A percentile compares a stretch with the other conserved stretches of the same genome.
Conservation (phyloP, 2,113 vertebrate genomes). For the Cyrtonyx montezumae region DNA sequence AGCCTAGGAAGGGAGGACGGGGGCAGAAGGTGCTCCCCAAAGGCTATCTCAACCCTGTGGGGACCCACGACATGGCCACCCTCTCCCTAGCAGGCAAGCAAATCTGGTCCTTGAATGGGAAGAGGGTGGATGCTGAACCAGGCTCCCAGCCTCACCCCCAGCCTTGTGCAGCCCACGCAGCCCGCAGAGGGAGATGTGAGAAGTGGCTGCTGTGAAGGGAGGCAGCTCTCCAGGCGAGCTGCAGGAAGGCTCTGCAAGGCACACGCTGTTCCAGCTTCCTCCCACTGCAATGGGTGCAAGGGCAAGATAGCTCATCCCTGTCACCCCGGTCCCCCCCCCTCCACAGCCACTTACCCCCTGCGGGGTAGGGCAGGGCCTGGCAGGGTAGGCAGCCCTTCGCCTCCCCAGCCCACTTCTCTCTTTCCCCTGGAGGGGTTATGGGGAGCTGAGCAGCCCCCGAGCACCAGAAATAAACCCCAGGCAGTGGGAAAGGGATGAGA, state of each 20-base stretch:
- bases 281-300: accelerated
- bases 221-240: background rate
- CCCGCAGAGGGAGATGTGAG: background rate
- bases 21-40: background rate
- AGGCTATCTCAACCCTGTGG: background rate
- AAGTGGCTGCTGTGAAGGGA: background rate
- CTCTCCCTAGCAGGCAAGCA: accelerated
- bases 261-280: background rate
- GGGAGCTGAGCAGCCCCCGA: background rate
- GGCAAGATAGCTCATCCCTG: background rate
- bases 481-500: accelerated
- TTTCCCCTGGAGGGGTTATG: background rate
- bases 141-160: background rate
- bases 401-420: background rate
- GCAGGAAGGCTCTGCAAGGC: background rate
- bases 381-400: background rate
- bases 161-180: background rate
- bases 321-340: background rate
- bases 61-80: background rate
- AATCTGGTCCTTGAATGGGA: background rate
- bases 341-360: accelerated
- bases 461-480: background rate
- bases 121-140: background rate
- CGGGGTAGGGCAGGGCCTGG: background rate
- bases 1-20: background rate